Conservation (phyloP, 1,140 invertebrate species). For the Brachionus asplanchnoidis region DNA sequence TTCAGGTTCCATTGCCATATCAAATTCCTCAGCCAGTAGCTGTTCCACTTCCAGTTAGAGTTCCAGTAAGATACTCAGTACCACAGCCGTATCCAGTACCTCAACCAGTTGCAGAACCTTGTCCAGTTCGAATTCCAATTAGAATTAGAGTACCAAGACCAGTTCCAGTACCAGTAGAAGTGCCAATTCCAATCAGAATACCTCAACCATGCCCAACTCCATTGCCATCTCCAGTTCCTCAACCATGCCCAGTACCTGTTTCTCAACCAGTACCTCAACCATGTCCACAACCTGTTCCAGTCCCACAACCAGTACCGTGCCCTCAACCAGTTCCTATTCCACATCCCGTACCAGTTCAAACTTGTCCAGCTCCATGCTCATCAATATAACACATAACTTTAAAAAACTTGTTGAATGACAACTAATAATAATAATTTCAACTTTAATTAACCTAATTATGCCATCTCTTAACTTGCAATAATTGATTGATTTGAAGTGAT, state of each 20-base stretch:
- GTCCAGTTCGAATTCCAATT: not conserved
- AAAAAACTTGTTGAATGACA: too few relatives aligned
- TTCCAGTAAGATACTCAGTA: not conserved
- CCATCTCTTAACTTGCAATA: too few relatives aligned
- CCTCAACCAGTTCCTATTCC: not conserved
- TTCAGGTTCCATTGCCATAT: not conserved
- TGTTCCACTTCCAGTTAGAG: not conserved
- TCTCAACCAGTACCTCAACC: slow-evolving; percentile 6
- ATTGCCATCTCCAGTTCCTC: not conserved
- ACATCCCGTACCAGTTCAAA: not conserved
- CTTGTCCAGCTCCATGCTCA: not conserved
- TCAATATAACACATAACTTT: too few relatives aligned
- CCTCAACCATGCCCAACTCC: not conserved
- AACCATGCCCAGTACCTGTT: not conserved
- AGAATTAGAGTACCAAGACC: not conserved
- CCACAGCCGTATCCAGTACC: not conserved
- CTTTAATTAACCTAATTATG: too few relatives aligned
- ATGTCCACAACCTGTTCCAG: slow-evolving; percentile 1
- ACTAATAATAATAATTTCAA: too few relatives aligned
- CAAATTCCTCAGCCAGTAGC: not conserved
- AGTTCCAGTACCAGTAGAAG: not conserved
- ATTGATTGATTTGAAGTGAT: too few relatives aligned
- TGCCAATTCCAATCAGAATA: not conserved
- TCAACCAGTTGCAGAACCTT: not conserved
- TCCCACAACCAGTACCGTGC: not conserved